Conservation (phyloP, 37 sponge, comb jelly and placozoan genomes). For the Cladorhizidae sp. region DNA sequence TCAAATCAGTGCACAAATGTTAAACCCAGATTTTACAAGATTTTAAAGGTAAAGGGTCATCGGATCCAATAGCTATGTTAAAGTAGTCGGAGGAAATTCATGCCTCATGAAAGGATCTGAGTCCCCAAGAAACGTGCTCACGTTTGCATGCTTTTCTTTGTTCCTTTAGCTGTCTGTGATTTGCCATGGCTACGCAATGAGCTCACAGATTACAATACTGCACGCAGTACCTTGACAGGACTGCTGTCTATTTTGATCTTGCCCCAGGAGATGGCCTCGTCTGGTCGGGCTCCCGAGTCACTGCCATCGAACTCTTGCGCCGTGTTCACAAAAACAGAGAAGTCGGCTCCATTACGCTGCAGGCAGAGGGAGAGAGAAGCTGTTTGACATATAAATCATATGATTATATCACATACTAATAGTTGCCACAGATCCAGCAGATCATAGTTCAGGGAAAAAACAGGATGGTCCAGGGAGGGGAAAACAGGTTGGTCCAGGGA, state of each 20-base stretch:
- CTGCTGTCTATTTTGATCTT: constrained; percentile 83
- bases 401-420: no score
- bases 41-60: no score
- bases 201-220: background rate
- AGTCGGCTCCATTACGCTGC: constrained; percentile 97
- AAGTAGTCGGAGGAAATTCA: constrained; percentile 1
- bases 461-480: no score
- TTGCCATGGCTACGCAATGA: background rate
- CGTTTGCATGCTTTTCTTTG: background rate
- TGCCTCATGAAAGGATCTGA: background rate
- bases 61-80: no score
- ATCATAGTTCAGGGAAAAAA: no score
- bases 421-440: no score
- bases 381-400: no score
- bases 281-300: constrained; percentile 97
- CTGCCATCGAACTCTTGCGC: constrained; percentile 98
- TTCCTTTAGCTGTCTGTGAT: no score
- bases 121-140: background rate
- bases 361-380: no score
- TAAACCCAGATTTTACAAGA: no score
- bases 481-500: no score
- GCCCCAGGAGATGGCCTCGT: constrained; percentile 99
- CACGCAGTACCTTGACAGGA: constrained; percentile 80
- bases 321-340: constrained; percentile 96
- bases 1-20: no score